Evolutionary conservation across 1,140 invertebrate species (phyloP).

Genomic region (Psilanteris sp.): DNA sequence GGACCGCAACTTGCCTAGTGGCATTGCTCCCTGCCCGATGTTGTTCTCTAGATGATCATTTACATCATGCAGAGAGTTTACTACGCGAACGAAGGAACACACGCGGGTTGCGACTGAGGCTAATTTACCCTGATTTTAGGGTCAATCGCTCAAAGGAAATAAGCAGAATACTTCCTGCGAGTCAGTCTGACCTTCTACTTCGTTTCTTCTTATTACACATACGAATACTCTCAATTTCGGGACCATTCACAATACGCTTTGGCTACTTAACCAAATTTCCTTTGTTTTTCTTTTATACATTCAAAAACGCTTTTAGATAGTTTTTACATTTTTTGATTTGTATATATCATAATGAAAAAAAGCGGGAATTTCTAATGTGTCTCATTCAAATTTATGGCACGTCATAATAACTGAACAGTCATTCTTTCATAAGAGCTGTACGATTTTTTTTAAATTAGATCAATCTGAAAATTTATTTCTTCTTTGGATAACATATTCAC

Average conservation of each 20-base stretch:
- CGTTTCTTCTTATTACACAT: constrained; percentile 41
- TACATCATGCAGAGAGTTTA: constrained; percentile 55
- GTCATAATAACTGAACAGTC: neutral
- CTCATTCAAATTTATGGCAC: neutral
- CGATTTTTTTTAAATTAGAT: too few relatives aligned
- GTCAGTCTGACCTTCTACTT: constrained; percentile 28
- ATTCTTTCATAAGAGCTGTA: neutral
- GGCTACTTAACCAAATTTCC: neutral
- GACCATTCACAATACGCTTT: constrained; percentile 36
- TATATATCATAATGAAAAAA: neutral
- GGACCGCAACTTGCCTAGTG: constrained; percentile 83
- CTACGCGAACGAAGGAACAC: constrained; percentile 53
- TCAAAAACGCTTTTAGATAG: constrained; percentile 27
- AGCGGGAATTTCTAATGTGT: too few relatives aligned
- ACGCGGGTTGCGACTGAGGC: constrained; percentile 36
- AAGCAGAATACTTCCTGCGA: constrained; percentile 10
- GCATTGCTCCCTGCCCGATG: constrained; percentile 88
- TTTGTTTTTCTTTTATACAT: neutral
- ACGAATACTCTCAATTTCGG: constrained; percentile 39
- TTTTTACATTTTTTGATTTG: constrained; percentile 13
- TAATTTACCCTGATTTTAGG: constrained; percentile 18
- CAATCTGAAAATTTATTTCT: too few relatives aligned
- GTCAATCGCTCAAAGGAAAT: constrained; percentile 14
- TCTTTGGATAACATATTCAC: too few relatives aligned
- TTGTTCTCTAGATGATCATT: constrained; percentile 83